phyloP scores from a whole-genome alignment of 2,113 vertebrate species.

The Limanda limanda region DNA sequence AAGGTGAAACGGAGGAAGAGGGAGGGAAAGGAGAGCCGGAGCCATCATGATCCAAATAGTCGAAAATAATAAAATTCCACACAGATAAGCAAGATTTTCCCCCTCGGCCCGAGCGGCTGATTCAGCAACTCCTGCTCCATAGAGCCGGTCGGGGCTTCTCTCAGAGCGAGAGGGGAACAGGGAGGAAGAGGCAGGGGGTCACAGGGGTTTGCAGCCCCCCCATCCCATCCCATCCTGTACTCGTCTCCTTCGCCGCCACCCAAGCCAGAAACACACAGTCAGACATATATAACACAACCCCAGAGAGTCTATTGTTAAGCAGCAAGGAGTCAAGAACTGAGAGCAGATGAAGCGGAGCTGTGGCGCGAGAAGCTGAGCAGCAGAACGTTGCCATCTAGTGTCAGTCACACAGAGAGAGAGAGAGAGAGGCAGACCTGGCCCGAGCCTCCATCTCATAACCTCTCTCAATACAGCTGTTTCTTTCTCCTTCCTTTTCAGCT shows the following conservation, averaged over 20 bases:
- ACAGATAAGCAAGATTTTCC: conserved; percentile 77
- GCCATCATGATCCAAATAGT: conserved; percentile 67
- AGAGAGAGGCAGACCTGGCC: conserved; percentile 40
- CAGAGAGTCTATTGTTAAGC: conserved; percentile 66
- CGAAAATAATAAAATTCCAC: conserved; percentile 79
- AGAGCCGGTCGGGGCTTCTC: conserved; percentile 23
- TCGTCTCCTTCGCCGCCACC: conserved; percentile 19
- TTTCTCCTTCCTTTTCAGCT: conserved; percentile 36
- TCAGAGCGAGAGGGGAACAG: conserved; percentile 20
- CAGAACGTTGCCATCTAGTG: conserved; percentile 87
- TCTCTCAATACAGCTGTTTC: conserved; percentile 45
- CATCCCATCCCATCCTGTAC: conserved; percentile 17
- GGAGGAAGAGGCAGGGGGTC: conserved; percentile 3
- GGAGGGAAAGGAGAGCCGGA: conserved; percentile 54
- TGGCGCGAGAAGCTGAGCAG: conserved; percentile 53
- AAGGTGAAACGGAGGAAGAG: conserved; percentile 72
- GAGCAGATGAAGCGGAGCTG: conserved; percentile 4
- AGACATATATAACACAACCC: conserved; percentile 39
- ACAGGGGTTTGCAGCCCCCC: conserved; percentile 12
- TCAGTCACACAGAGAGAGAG: conserved; percentile 67
- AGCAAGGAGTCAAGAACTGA: conserved; percentile 69
- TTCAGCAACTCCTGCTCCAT: conserved; percentile 62
- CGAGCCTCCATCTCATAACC: conserved; percentile 39
- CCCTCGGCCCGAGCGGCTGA: conserved; percentile 49
- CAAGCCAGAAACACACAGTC: conserved; percentile 40